phyloP scores from a whole-genome alignment of 1,140 invertebrate species.

The Leptinotarsa lineolata region DNA sequence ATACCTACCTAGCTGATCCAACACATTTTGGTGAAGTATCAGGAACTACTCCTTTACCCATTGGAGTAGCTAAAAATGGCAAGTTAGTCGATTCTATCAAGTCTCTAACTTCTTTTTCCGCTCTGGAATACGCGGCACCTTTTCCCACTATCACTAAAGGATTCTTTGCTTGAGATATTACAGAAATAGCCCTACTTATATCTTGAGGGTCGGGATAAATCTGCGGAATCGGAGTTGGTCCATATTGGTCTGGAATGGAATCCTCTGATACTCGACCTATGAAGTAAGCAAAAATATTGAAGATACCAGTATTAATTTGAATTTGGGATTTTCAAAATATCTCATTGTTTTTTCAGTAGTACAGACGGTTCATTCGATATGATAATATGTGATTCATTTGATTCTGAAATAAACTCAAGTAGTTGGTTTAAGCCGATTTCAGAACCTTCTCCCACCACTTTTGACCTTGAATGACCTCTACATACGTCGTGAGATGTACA shows the following conservation, averaged over 20 bases:
- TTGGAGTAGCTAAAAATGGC: constrained; percentile 92
- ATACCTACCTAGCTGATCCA: constrained; percentile 66
- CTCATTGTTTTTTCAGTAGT: too few relatives aligned
- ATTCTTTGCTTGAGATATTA: constrained; percentile 72
- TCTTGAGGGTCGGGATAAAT: constrained; percentile 69
- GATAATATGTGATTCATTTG: too few relatives aligned
- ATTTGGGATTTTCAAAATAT: not conserved
- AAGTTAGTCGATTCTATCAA: constrained; percentile 74
- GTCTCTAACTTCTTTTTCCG: constrained; percentile 71
- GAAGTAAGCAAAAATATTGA: not conserved
- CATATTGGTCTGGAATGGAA: constrained; percentile 57
- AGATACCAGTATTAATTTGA: constrained; percentile 53
- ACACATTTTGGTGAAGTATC: constrained; percentile 81
- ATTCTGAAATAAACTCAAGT: too few relatives aligned
- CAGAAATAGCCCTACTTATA: constrained; percentile 70
- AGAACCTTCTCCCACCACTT: too few relatives aligned
- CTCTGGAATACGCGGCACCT: constrained; percentile 83
- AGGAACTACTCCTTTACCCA: constrained; percentile 94
- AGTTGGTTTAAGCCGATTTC: too few relatives aligned
- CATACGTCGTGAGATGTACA: too few relatives aligned
- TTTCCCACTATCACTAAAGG: constrained; percentile 94
- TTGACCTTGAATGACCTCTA: too few relatives aligned
- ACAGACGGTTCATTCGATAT: too few relatives aligned
- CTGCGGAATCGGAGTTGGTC: constrained; percentile 65
- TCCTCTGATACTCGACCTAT: constrained; percentile 57